These are phyloP conservation scores for Willisornis vidua DNA, from an alignment of 2,113 vertebrate genomes.

Conservation along the genomic window DNA sequence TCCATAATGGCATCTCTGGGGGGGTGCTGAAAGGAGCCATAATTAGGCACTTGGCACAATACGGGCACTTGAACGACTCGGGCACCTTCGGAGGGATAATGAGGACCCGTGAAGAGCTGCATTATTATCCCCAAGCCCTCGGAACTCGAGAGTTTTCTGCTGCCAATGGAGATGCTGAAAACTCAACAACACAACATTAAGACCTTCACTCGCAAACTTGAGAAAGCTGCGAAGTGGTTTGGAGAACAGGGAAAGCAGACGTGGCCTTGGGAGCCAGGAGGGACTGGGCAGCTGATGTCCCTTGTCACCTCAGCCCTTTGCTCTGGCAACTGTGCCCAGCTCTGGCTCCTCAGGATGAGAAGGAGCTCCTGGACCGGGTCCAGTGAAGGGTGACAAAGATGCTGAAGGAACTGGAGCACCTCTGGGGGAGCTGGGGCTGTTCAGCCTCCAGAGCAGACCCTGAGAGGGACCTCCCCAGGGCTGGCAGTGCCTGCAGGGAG, in stretches of 20 bases:
- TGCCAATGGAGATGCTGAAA: background rate
- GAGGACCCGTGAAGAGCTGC: background rate
- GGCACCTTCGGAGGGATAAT: background rate
- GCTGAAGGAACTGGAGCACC: background rate
- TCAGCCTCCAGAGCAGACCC: background rate
- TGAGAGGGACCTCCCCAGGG: background rate
- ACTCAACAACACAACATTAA: background rate
- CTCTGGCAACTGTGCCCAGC: background rate
- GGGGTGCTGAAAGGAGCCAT: background rate
- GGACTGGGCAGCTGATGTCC: rapidly evolving
- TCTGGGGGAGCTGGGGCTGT: background rate
- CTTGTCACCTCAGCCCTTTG: rapidly evolving
- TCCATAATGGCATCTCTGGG: slow-evolving; percentile 21
- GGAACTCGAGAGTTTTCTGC: background rate
- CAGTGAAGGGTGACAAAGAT: background rate
- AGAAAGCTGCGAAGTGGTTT: background rate
- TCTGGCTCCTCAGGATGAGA: background rate
- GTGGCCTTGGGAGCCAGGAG: rapidly evolving
- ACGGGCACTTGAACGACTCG: background rate
- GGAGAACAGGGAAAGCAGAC: rapidly evolving
- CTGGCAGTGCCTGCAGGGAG: background rate
- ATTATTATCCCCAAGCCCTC: background rate
- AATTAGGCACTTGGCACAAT: slow-evolving; percentile 2
- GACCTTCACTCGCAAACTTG: rapidly evolving
- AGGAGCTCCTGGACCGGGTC: background rate